Conservation (phyloP, 2,113 vertebrate species). For the Thymallus thymallus region DNA sequence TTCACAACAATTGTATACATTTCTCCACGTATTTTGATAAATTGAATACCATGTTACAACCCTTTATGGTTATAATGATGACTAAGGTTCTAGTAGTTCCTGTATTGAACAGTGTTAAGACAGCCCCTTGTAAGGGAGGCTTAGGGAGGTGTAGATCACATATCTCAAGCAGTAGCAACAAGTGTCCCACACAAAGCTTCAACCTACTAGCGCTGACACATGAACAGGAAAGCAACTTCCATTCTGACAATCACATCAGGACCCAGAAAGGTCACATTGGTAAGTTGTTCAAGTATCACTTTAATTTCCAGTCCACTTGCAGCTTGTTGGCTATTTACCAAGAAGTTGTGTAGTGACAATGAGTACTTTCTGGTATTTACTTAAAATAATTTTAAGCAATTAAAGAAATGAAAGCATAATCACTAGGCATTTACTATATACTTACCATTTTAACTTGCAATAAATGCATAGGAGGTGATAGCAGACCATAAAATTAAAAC, state of each 20-base stretch:
- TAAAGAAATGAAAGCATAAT: too few relatives aligned
- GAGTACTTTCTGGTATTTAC: too few relatives aligned
- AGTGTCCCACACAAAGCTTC: neutral
- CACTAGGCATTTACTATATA: neutral
- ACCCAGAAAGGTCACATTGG: neutral
- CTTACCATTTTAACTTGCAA: neutral
- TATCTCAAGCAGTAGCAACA: neutral
- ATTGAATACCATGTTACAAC: neutral
- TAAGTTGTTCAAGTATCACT: neutral
- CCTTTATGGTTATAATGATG: neutral
- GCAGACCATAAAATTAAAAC: neutral
- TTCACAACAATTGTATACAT: neutral
- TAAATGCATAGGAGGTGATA: neutral
- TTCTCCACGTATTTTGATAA: neutral
- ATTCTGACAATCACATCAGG: neutral
- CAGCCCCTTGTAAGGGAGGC: too few relatives aligned
- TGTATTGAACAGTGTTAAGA: too few relatives aligned
- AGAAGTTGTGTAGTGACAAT: too few relatives aligned
- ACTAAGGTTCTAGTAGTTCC: too few relatives aligned
- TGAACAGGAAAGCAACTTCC: neutral
- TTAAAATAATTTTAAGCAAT: neutral
- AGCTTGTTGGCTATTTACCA: too few relatives aligned
- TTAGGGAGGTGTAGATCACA: too few relatives aligned
- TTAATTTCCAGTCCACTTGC: too few relatives aligned
- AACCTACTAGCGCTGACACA: neutral